phyloP scores from a whole-genome alignment of 2,797 vertebrate genomes.

The Hippoglossus hippoglossus region DNA sequence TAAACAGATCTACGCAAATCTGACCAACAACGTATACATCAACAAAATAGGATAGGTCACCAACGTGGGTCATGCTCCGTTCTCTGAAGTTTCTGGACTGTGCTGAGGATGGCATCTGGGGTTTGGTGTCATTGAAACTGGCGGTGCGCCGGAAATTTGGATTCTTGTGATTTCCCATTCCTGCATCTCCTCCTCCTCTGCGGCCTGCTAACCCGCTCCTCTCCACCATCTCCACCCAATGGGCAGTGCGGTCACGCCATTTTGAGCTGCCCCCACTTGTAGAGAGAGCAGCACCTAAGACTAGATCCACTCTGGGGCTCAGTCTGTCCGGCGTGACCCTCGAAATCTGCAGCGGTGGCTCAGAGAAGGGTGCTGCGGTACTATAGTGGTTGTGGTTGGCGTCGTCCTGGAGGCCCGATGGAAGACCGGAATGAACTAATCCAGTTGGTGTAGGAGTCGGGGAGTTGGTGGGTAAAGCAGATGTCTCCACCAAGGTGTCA shows the following conservation, averaged over 20 bases:
- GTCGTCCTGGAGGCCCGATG: slow-evolving; percentile 66
- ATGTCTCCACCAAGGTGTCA: slow-evolving; percentile 87
- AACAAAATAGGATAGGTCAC: background rate
- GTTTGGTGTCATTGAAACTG: slow-evolving; percentile 93
- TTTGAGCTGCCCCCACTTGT: slow-evolving; percentile 72
- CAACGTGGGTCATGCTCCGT: slow-evolving; percentile 91
- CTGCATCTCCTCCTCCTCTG: slow-evolving; percentile 28
- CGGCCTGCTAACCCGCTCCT: slow-evolving; percentile 71
- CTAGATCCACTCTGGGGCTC: slow-evolving; percentile 82
- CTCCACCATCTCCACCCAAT: slow-evolving; percentile 88
- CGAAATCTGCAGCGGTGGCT: slow-evolving; percentile 77
- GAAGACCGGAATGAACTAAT: slow-evolving; percentile 56
- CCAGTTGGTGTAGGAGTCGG: slow-evolving; percentile 76
- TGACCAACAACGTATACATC: background rate
- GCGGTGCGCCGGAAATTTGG: slow-evolving; percentile 91
- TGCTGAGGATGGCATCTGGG: slow-evolving; percentile 74
- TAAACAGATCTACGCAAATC: background rate
- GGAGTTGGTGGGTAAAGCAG: slow-evolving; percentile 73
- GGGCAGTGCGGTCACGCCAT: slow-evolving; percentile 84
- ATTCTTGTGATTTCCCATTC: slow-evolving; percentile 73
- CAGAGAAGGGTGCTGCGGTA: slow-evolving; percentile 85
- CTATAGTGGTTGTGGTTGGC: slow-evolving; percentile 78
- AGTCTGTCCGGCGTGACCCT: slow-evolving; percentile 73
- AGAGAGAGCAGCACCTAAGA: slow-evolving; percentile 76
- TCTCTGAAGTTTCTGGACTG: slow-evolving; percentile 88